Conservation (phyloP, 2,888 invertebrate species). For the Andrena minutula region DNA sequence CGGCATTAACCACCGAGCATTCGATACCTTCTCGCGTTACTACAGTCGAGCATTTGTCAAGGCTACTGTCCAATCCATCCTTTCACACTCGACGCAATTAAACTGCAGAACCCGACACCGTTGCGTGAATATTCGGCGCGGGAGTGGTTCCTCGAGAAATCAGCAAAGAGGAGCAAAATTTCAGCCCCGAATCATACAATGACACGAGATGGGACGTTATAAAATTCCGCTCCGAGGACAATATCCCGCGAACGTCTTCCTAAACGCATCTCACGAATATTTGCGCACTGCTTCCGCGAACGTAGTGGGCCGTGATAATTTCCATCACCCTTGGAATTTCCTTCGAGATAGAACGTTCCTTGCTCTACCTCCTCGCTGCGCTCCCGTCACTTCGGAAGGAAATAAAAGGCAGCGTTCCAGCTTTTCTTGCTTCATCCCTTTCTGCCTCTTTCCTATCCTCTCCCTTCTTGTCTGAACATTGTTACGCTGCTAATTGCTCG, state of each 20-base stretch:
- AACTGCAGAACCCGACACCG: no score
- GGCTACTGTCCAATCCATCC: background rate
- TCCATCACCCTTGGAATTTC: slow-evolving; percentile 49
- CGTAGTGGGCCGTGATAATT: slow-evolving; percentile 38
- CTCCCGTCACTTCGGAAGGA: slow-evolving; percentile 27
- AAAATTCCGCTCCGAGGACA: slow-evolving; percentile 14
- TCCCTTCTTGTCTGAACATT: background rate
- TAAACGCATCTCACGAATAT: slow-evolving; percentile 44
- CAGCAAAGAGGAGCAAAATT: background rate
- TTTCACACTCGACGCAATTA: background rate
- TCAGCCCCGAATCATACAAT: background rate
- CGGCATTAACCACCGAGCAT: slow-evolving; percentile 38
- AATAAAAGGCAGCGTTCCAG: slow-evolving; percentile 40
- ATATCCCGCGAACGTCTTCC: slow-evolving; percentile 15
- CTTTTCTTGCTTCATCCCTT: slow-evolving; percentile 17
- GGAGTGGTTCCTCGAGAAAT: no score
- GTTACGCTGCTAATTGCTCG: slow-evolving; percentile 41
- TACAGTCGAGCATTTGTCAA: slow-evolving; percentile 13
- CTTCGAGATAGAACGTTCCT: slow-evolving; percentile 23
- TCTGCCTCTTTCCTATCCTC: background rate
- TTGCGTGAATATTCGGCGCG: slow-evolving; percentile 1
- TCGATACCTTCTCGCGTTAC: slow-evolving; percentile 19
- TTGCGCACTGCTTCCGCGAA: slow-evolving; percentile 24
- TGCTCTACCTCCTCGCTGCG: slow-evolving; percentile 4
- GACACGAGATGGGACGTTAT: slow-evolving; percentile 3